Evolutionary conservation across 2,113 vertebrate genomes (phyloP).

Genomic region (Mellivora capensis): DNA sequence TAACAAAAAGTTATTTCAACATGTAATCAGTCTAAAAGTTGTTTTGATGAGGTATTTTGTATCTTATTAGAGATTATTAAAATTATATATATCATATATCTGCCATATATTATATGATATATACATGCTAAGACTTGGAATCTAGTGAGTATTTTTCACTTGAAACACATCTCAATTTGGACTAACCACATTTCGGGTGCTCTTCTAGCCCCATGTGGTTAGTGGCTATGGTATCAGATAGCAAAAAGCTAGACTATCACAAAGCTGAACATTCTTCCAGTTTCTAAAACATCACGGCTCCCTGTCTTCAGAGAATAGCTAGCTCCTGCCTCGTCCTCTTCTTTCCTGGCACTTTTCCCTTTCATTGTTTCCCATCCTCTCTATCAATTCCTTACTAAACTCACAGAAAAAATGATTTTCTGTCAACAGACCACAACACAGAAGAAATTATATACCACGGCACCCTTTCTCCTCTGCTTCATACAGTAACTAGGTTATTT

Average conservation of each 20-base stretch:
- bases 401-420: conserved; percentile 18
- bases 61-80: background rate
- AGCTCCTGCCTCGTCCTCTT: background rate
- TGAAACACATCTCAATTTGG: background rate
- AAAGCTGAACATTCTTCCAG: background rate
- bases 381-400: background rate
- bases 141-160: background rate
- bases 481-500: background rate
- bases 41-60: background rate
- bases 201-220: background rate
- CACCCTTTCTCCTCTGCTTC: background rate
- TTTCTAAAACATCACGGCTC: background rate
- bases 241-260: background rate
- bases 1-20: background rate
- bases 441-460: background rate
- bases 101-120: background rate
- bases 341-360: background rate
- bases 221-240: too few species aligned
- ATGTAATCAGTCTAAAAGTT: background rate
- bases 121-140: background rate
- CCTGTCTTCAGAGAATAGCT: background rate
- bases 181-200: background rate
- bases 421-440: background rate
- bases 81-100: background rate
- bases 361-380: background rate